Evolutionary conservation across 2,113 vertebrate species (phyloP), one percentile per base, ranked within the genome.

Genomic region (Antennarius striatus): DNA sequence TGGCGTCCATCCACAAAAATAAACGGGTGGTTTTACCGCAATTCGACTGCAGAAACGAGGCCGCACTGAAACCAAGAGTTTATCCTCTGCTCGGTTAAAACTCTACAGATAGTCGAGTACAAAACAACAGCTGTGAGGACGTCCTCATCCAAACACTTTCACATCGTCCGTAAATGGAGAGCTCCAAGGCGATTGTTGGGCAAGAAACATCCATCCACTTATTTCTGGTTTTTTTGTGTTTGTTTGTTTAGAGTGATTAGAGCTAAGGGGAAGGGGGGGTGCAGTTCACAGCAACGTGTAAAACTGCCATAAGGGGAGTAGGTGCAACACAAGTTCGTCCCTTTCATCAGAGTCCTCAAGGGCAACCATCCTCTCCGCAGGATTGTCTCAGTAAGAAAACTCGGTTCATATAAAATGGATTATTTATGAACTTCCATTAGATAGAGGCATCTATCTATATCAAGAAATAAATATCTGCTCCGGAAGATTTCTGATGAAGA

Each of bases 361-460:
- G 80, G 77, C 80, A 79, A 82, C 32, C n/a, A 63, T 62, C 62
- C 69, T 81, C 81, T 77, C 75, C 81, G 73, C 75, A 78, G 70
- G 89, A 91, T 91, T 92, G 91, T 90, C 90, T 86, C 17, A 71
- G 68, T 90, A 86, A 79, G 81, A 91, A 90, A 91, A 90, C 45
- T 81, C 5, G 50, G 63, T 75, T 80, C 65, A 68, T 89, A 90
- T 79, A 91, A 90, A 90, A 86, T 36, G 47, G 77, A 63, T 87
- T 71, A 48, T 81, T 85, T 79, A 74, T 67, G 70, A 80, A 75
- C 77, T 67, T 76, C 83, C 75, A 59, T 82, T 63, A 79, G 87
- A 84, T 82, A 79, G 87, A 85, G 57, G 81, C 72, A 36, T 88
- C 79, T 85, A 66, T 86, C 73, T 82, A 73, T 86, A 87, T 86